Percentiles rank a stretch among this genome's conserved stretches.
Evolutionary conservation across 2,888 invertebrate species (phyloP).

Genomic region (Neuroscelio doddi): DNA sequence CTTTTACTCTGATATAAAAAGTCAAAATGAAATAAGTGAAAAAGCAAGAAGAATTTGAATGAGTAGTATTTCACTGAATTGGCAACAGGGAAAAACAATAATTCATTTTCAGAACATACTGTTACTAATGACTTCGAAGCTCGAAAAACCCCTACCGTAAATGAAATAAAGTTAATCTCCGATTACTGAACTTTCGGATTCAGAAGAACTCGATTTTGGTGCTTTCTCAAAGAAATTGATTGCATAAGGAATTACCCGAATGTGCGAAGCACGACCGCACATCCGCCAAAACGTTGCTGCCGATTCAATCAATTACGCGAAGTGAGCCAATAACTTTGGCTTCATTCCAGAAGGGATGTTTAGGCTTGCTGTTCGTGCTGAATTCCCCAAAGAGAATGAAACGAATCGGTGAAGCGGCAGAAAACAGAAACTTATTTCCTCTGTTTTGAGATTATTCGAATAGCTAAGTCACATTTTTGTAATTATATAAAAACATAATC

Average conservation of each 20-base stretch:
- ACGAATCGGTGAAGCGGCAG: conserved; percentile 8
- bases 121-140: conserved; percentile 3
- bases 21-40: no score
- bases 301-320: conserved; percentile 44
- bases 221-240: conserved; percentile 34
- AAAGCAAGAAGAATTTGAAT: no score
- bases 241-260: conserved; percentile 30
- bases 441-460: conserved; percentile 2
- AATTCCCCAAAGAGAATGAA: conserved; percentile 36
- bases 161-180: conserved; percentile 13
- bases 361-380: conserved; percentile 26
- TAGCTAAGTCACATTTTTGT: no score
- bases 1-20: no score
- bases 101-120: not conserved
- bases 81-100: not conserved
- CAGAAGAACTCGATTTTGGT: conserved; percentile 5
- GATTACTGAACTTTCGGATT: conserved; percentile 24
- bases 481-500: no score
- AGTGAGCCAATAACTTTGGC: conserved; percentile 45
- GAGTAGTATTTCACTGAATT: no score
- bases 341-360: conserved; percentile 36
- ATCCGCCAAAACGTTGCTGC: conserved; percentile 25
- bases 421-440: conserved; percentile 21
- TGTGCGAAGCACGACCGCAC: conserved; percentile 31
- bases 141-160: conserved; percentile 4